phyloP scores from a whole-genome alignment of 2,888 invertebrate species.

The Cheilosia grossa region DNA sequence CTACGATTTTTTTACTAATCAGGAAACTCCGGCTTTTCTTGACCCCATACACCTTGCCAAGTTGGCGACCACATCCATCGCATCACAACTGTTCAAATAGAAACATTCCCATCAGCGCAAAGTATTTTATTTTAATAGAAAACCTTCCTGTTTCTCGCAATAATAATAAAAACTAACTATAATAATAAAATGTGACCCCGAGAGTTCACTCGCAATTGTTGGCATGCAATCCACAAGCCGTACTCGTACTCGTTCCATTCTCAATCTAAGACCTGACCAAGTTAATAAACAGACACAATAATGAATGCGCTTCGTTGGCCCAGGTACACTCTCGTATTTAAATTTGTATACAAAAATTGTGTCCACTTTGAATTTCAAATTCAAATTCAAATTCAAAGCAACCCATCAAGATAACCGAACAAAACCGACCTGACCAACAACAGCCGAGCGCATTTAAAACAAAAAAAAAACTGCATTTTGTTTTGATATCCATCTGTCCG shows the following conservation, averaged over 20 bases:
- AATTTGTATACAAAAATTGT: slow-evolving; percentile 60
- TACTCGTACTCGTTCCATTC: slow-evolving; percentile 1
- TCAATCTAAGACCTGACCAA: slow-evolving; percentile 53
- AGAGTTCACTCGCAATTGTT: slow-evolving; percentile 26
- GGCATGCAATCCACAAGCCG: slow-evolving; percentile 30
- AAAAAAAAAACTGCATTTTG: slow-evolving; percentile 65
- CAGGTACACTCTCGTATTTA: slow-evolving; percentile 39
- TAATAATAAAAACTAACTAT: neutral
- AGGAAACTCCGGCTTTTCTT: too few species aligned
- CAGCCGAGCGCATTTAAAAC: slow-evolving; percentile 3
- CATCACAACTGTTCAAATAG: neutral
- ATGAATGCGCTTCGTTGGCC: slow-evolving; percentile 33
- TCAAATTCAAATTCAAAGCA: slow-evolving; percentile 60
- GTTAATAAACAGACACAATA: slow-evolving; percentile 44
- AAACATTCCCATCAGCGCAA: neutral
- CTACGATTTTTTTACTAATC: too few species aligned
- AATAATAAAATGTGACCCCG: slow-evolving; percentile 37
- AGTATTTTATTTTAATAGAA: too few species aligned
- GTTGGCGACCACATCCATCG: neutral
- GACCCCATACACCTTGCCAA: too few species aligned
- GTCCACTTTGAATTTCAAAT: slow-evolving; percentile 69
- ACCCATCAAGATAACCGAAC: slow-evolving; percentile 68
- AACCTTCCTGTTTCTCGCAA: slow-evolving; percentile 3
- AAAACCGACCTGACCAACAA: slow-evolving; percentile 7
- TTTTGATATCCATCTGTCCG: slow-evolving; percentile 65